Percentiles rank a stretch among this genome's conserved stretches.
These are phyloP conservation scores for Pelodiscus sinensis DNA, from an alignment of 2,113 vertebrate species.

Conservation along the genomic window DNA sequence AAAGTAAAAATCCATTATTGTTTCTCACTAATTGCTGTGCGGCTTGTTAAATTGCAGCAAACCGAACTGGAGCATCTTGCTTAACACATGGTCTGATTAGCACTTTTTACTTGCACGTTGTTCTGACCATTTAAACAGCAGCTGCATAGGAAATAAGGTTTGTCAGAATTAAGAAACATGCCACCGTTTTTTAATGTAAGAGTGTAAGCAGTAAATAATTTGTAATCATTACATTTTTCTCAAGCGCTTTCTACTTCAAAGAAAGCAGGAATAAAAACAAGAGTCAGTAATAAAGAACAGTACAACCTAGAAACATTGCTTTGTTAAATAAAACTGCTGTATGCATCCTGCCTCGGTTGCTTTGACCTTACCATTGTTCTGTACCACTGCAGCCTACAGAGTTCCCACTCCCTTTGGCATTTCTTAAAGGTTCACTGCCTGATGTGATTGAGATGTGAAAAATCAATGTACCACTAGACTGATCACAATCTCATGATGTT, in stretches of 20 bases:
- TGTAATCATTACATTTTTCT: neutral
- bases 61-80: constrained; percentile 58
- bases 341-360: neutral
- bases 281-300: neutral
- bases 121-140: constrained; percentile 14
- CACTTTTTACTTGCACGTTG: constrained; percentile 48
- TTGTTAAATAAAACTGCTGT: neutral
- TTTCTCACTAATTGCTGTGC: constrained; percentile 44
- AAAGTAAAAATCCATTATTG: constrained; percentile 60
- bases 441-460: neutral
- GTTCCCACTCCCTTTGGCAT: neutral
- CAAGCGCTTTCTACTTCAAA: neutral
- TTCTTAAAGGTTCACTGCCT: constrained; percentile 16
- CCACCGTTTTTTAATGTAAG: neutral
- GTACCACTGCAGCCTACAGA: neutral
- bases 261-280: neutral
- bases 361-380: neutral
- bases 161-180: neutral
- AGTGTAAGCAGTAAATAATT: neutral
- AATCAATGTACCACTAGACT: neutral
- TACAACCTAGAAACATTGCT: neutral
- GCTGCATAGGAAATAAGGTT: constrained; percentile 23
- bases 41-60: constrained; percentile 51
- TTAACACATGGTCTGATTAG: constrained; percentile 64
- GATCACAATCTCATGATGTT: neutral